These are phyloP conservation scores for Drosophila algonquin DNA, from an alignment of 2,888 invertebrate species.

Conservation along the genomic window DNA sequence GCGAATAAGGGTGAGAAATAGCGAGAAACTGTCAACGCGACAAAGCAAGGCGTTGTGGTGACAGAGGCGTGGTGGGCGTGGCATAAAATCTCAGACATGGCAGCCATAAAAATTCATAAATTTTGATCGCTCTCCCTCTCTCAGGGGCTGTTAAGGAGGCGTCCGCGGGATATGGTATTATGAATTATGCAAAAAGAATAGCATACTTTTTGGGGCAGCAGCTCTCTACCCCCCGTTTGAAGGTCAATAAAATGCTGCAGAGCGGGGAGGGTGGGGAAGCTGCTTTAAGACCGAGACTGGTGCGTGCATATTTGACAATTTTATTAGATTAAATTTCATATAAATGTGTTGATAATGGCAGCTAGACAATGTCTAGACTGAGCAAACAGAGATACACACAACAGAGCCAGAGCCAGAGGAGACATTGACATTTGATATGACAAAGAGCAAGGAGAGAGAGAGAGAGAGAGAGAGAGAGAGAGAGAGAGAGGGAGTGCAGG, in stretches of 20 bases:
- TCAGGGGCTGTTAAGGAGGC: conserved; percentile 11
- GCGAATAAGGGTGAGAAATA: conserved; percentile 12
- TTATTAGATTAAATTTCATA: conserved; percentile 71
- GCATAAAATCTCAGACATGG: conserved; percentile 60
- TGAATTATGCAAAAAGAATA: conserved; percentile 61
- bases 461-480: conserved; percentile 38
- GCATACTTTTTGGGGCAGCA: conserved; percentile 35
- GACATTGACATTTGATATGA: conserved; percentile 57
- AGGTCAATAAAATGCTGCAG: conserved; percentile 49
- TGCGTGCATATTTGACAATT: conserved; percentile 67
- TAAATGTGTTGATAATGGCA: conserved; percentile 72
- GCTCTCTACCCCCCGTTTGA: conserved; percentile 28
- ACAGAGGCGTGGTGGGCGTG: conserved; percentile 46
- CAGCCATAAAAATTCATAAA: conserved; percentile 72
- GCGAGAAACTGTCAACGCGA: conserved; percentile 57
- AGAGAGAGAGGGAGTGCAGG: conserved; percentile 31
- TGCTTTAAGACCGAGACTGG: conserved; percentile 34
- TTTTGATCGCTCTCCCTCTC: conserved; percentile 55
- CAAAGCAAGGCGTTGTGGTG: conserved; percentile 57
- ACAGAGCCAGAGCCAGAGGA: conserved; percentile 10
- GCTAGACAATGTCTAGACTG: conserved; percentile 69
- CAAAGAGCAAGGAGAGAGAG: conserved; percentile 33
- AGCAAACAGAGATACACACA: conserved; percentile 46
- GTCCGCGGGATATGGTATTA: conserved; percentile 6
- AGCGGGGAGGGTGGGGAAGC: neutral